These are phyloP conservation scores for Lagodon rhomboides DNA, from an alignment of 2,797 vertebrate species.

Conservation along the genomic window DNA sequence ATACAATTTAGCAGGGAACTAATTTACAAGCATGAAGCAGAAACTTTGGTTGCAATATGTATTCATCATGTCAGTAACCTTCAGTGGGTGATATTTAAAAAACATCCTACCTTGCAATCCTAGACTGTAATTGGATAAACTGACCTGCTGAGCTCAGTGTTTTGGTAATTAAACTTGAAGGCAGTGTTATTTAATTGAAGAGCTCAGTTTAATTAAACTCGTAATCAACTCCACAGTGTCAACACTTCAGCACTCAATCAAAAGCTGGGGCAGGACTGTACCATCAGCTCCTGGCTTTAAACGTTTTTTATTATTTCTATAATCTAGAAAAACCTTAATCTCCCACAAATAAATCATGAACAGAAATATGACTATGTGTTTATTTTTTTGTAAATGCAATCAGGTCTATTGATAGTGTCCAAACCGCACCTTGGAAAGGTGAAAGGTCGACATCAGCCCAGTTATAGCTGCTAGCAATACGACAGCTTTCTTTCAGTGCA, in stretches of 20 bases:
- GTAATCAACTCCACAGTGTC: constrained; percentile 77
- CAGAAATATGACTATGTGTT: no score
- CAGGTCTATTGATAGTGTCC: constrained; percentile 27
- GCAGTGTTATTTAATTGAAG: constrained; percentile 81
- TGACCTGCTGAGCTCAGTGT: constrained; percentile 81
- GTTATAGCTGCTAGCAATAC: constrained; percentile 95
- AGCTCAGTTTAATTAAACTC: constrained; percentile 82
- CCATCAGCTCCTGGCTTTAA: constrained; percentile 51
- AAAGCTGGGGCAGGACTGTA: constrained; percentile 60
- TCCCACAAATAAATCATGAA: background rate
- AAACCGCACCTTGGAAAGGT: constrained; percentile 91
- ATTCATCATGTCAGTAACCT: constrained; percentile 79
- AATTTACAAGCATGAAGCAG: constrained; percentile 56
- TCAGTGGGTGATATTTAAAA: constrained; percentile 79
- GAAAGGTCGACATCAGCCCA: constrained; percentile 96
- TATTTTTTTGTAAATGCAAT: constrained; percentile 8
- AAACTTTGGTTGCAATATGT: constrained; percentile 60
- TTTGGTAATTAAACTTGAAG: constrained; percentile 84
- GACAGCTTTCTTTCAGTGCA: constrained; percentile 95
- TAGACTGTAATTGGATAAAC: constrained; percentile 82
- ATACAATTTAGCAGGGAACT: constrained; percentile 56
- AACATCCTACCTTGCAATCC: constrained; percentile 79
- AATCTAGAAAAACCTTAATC: constrained; percentile 20
- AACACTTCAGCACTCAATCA: constrained; percentile 79
- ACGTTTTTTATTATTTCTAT: constrained; percentile 26